A percentile compares a stretch with the other conserved stretches of the same genome.
Conservation (phyloP, 2,113 vertebrate genomes). For the Aptenodytes patagonicus region DNA sequence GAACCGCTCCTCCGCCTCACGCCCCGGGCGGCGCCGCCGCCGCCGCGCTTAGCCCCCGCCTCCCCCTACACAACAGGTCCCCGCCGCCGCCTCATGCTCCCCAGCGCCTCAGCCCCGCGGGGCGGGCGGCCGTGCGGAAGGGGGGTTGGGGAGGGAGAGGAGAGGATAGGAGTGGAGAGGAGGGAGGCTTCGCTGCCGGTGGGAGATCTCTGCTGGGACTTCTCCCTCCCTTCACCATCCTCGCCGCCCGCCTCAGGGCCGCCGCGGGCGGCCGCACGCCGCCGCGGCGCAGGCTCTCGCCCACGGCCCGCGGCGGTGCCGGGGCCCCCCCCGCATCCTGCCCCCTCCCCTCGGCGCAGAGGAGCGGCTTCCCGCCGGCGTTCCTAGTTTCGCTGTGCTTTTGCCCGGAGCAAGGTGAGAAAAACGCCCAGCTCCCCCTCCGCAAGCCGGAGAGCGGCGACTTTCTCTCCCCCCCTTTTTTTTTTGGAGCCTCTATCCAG, state of each 20-base stretch:
- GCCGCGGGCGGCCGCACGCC: neutral
- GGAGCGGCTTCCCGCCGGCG: neutral
- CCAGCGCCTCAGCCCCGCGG: neutral
- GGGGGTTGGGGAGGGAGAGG: neutral
- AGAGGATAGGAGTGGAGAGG: neutral
- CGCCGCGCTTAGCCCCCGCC: neutral
- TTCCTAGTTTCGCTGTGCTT: neutral
- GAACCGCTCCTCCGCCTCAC: neutral
- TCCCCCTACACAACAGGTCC: slow-evolving; percentile 10
- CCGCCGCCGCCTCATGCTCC: neutral
- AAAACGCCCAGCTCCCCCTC: neutral
- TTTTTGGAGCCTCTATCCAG: neutral
- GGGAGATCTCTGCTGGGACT: neutral
- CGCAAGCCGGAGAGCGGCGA: neutral
- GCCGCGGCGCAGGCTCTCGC: neutral
- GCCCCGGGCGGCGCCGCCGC: neutral
- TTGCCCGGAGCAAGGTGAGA: neutral
- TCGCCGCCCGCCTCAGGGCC: neutral
- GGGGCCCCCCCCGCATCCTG: neutral
- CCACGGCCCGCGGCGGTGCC: neutral
- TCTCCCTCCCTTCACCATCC: neutral
- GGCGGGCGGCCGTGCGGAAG: neutral
- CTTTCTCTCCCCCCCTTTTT: neutral
- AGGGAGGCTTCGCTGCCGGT: neutral
- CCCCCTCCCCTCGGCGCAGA: neutral